These are phyloP conservation scores for Caenorhabditis sinica DNA, from an alignment of 2,888 invertebrate species.

Conservation along the genomic window DNA sequence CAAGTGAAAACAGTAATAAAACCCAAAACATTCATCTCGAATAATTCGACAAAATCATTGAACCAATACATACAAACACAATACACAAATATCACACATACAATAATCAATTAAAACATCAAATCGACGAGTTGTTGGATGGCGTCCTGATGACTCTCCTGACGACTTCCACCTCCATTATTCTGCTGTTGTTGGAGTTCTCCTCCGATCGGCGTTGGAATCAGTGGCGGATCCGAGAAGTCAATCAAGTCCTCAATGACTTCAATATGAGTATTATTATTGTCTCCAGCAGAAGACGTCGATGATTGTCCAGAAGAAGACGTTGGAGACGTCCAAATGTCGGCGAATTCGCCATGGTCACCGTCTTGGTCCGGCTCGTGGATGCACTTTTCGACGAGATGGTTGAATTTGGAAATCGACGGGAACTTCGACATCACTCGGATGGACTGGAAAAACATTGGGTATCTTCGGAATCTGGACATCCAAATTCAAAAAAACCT, in stretches of 20 bases:
- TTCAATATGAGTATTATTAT: neutral
- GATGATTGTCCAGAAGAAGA: neutral
- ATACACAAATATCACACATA: neutral
- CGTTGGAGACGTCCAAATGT: conserved; percentile 13
- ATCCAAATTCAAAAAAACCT: neutral
- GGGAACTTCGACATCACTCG: conserved; percentile 64
- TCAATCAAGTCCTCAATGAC: conserved; percentile 53
- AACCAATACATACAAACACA: conserved; percentile 1
- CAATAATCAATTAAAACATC: conserved; percentile 31
- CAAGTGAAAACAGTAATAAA: too few relatives aligned
- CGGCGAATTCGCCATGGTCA: conserved; percentile 51
- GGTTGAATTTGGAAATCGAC: conserved; percentile 37
- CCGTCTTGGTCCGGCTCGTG: conserved; percentile 53
- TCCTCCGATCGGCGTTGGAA: neutral
- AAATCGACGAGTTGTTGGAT: conserved; percentile 34
- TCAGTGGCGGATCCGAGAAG: conserved; percentile 37
- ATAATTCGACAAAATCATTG: conserved; percentile 7
- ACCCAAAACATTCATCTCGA: neutral
- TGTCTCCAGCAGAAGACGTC: neutral
- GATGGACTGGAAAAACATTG: conserved; percentile 40
- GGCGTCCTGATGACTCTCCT: neutral
- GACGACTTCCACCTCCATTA: too few relatives aligned
- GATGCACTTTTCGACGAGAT: conserved; percentile 67
- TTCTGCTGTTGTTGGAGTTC: too few relatives aligned
- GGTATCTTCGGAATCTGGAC: neutral